Evolutionary conservation across 2,888 invertebrate species (phyloP).

Genomic region (Hydrotaea diabolus): DNA sequence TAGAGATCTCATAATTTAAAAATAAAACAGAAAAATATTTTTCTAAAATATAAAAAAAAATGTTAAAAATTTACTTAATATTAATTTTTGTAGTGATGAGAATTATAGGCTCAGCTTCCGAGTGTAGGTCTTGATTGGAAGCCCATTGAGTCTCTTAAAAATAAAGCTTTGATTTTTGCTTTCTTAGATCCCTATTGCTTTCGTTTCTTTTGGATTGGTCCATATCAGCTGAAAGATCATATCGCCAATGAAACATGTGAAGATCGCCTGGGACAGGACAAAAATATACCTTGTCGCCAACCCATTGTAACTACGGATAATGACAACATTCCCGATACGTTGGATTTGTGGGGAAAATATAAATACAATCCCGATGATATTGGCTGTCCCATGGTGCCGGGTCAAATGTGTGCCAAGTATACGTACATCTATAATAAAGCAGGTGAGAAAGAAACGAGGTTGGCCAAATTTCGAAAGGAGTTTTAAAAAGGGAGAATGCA

Average conservation of each 20-base stretch:
- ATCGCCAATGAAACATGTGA: slow-evolving; percentile 83
- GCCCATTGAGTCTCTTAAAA: too few species aligned
- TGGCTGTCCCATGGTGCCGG: slow-evolving; percentile 83
- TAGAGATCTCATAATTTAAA: neutral
- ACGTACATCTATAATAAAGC: slow-evolving; percentile 84
- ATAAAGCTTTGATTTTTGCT: too few species aligned
- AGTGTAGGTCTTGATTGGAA: slow-evolving; percentile 11
- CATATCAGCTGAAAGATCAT: slow-evolving; percentile 83
- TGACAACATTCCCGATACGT: slow-evolving; percentile 84
- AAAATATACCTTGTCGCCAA: slow-evolving; percentile 84
- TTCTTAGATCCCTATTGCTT: slow-evolving; percentile 82
- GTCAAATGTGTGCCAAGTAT: slow-evolving; percentile 85
- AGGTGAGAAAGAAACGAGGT: slow-evolving; percentile 80
- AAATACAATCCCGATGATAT: slow-evolving; percentile 79
- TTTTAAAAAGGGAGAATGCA: too few species aligned
- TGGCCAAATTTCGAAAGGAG: too few species aligned
- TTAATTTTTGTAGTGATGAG: neutral
- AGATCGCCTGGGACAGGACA: slow-evolving; percentile 81
- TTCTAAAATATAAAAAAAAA: too few species aligned
- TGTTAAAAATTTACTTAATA: neutral
- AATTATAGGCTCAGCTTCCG: neutral
- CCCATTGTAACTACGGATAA: slow-evolving; percentile 86
- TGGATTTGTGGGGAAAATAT: slow-evolving; percentile 84
- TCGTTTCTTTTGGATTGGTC: slow-evolving; percentile 87
- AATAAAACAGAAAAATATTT: too few species aligned